Evolutionary conservation across 1,140 invertebrate species (phyloP), one percentile per base, ranked within the genome.

Genomic region (Tribolium castaneum): DNA sequence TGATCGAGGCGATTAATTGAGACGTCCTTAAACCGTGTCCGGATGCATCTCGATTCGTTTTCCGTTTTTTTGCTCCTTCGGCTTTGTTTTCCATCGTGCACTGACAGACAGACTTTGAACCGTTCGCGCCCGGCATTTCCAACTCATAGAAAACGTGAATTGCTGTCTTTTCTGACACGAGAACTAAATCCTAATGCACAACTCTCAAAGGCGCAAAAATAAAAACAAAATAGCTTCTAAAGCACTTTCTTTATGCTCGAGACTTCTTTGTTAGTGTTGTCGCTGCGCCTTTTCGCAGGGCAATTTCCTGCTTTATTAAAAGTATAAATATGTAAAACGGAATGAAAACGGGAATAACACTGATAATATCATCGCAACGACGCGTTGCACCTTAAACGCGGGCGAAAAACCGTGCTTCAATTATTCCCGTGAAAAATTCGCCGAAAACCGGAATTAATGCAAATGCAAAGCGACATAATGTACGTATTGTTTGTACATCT

Each of bases 291-390:
- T 74, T 75, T 74, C 73, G 45, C 72, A 22, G 25, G 78, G 75
- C 80, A 82, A 81, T 81, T 82, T 82, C 79, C 80, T 79, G 77
- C 81, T 82, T 82, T 82, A 82, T 82, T 79, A 82, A 82, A 81
- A 74, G 74, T 78, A 82, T 82, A 82, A 82, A 82, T 79, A 82
- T 82, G 81, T 80, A 81, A 77, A 81, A 78, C 71, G 76, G 78
- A 82, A 82, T 81, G 80, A 81, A 77, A 81, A 81, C 52, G 78
- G 39, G 76, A 82, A 82, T 81, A 78, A 81, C 80, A 77, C 78
- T 82, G 81, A 82, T 82, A 80, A 80, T 81, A 76, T 80, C 45
- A 76, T 80, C 45, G 45, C 78, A 30, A 49, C 30, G 50, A 19
- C 62, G 25, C 75, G 34, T 59, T 73, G 52, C 70, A 66, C 54